Base-by-base conservation (phyloP, 2,797 vertebrate genomes). In the Gallinago nigripennis region DNA sequence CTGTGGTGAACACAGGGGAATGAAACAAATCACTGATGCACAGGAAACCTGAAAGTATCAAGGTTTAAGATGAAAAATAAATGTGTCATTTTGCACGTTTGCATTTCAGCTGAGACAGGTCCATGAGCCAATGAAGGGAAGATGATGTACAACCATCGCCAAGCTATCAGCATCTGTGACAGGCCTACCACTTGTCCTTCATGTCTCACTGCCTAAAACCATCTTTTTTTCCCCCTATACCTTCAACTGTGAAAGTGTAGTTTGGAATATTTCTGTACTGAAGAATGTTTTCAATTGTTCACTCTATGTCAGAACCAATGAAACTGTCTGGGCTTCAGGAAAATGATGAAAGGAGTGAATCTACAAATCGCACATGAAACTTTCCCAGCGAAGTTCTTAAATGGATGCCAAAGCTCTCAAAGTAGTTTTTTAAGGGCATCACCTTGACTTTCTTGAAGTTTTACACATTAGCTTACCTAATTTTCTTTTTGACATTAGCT, bases 121-220 rank as follows among this genome's bases (percentile, higher is more conserved):
- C 98, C 98, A 98, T 94, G 98, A 98, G 98, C 98, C 98, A 99
- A 79, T 71, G 98, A 98, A 99, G 98, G 98, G 98, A 96, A 98
- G 98, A 99, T 99, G 99, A 99, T 99, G 95, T 99, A 99, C 98
- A 98, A 98, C 98, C 97, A 70, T 93, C 24, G 88, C 97, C 97
- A 97, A 98, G 98, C 98, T 98, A 98, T 98, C 98, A 98, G 98
- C 98, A 98, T 98, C 97, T 97, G 98, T 98, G 98, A 98, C 98
- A 98, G 98, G 98, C 97, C 97, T 97, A 97, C 96, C 21, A 97
- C 97, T 97, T 97, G 98, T 98, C 99, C 99, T 99, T 99, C 99
- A 99, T 96, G 94, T 98, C 97, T 99, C 98, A 92, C 98, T 98
- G 99, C 98, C 94, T 98, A 96, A 97, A 97, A 98, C 94, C 97